Base-by-base conservation (phyloP, 2,888 invertebrate species). In the Tiliacea citrago region DNA sequence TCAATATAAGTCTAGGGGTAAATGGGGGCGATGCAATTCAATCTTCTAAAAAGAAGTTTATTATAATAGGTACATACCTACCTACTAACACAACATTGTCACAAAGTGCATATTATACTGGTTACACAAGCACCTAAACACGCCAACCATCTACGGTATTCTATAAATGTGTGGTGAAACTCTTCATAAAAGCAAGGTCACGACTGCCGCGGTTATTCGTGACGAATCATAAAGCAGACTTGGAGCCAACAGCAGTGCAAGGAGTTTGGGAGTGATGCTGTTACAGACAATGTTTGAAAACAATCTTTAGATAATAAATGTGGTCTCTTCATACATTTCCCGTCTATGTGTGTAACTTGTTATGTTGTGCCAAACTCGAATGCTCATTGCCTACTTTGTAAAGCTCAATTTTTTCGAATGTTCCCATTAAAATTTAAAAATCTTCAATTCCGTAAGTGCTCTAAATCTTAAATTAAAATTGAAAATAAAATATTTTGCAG, bases 311-410 rank as follows among this genome's bases (percentile, higher is more conserved):
- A 76, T 73, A 69, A 75, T 84, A 73, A 80, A 86, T 84, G 78
- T 87, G 76, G 73, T 75, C 21, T 77, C 51, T 79, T 68, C 66
- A 74, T 78, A 72, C 78, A 84, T 84, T 83, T 75, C 74, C 71
- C 68, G 70, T 79, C 78, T 79, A 62, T 63, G 65, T 73, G 71
- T 86, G 71, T 84, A 79, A 86, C 66, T 82, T 75, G 73, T 82
- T 79, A 76, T 76, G 79, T 85, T 86, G 90, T 90, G 90, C 90
- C 90, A 90, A 90, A 90, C 79, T 77, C 68, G 69, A 81, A 85
- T 76, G 85, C 81, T 87, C 86, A 83, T 88, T 71, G 77, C 70
- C 80, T 77, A 78, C 71, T 75, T 78, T 75, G 70, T 84, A 77
- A 81, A 63, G 83, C 78, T 85, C 73, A 86, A 83, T 73, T 62